These are phyloP conservation scores for Drosophila hamatofila DNA, from an alignment of 2,888 invertebrate genomes.

Conservation along the genomic window DNA sequence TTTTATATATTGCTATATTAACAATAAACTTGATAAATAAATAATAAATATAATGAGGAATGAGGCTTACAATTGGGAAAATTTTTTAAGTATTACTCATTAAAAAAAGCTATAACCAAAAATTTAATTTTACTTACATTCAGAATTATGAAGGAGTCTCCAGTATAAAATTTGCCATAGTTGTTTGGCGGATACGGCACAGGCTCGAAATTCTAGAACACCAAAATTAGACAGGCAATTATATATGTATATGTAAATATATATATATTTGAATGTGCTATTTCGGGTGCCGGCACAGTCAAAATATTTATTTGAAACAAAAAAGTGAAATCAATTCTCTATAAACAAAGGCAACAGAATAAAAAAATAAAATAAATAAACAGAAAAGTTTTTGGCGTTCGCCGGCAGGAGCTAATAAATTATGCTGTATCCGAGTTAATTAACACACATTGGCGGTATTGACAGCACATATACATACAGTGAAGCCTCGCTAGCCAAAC, in stretches of 20 bases:
- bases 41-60: too few relatives aligned
- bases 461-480: conserved; percentile 31
- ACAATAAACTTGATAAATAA: background rate
- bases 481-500: conserved; percentile 36
- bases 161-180: conserved; percentile 93
- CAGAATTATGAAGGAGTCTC: conserved; percentile 94
- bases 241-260: conserved; percentile 14
- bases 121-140: conserved; percentile 90
- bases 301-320: conserved; percentile 40
- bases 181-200: conserved; percentile 90
- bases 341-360: conserved; percentile 24
- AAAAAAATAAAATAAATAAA: conserved; percentile 13
- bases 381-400: background rate
- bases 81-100: too few relatives aligned
- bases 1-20: background rate
- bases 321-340: conserved; percentile 19
- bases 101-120: too few relatives aligned
- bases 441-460: conserved; percentile 40
- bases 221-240: conserved; percentile 20
- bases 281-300: conserved; percentile 27
- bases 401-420: conserved; percentile 59
- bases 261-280: conserved; percentile 27
- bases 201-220: conserved; percentile 90
- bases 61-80: too few relatives aligned
- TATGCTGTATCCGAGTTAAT: conserved; percentile 54